Evolutionary conservation across 1,140 invertebrate species (phyloP).

Genomic region (Drosophila mojavensis): DNA sequence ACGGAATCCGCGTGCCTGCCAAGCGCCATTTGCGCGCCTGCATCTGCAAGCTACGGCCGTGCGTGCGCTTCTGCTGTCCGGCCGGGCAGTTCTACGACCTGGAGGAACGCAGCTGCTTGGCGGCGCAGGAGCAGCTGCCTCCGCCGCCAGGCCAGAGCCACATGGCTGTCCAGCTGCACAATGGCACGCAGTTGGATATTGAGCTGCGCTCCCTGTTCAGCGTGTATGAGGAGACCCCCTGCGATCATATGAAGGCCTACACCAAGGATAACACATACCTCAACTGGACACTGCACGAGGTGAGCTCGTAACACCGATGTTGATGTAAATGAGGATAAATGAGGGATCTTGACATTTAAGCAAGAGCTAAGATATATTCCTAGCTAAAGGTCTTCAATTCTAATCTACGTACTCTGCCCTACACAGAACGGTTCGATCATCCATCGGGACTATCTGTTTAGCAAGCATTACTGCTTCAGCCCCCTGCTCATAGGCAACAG

Average conservation of each 20-base stretch:
- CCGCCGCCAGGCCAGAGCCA: conserved; percentile 38
- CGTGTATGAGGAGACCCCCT: conserved; percentile 64
- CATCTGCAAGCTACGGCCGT: conserved; percentile 65
- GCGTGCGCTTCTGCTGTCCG: conserved; percentile 74
- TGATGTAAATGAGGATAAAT: too few relatives aligned
- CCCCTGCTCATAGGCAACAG: conserved; percentile 24
- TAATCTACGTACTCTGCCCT: neutral
- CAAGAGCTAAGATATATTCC: too few relatives aligned
- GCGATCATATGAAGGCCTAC: conserved; percentile 64
- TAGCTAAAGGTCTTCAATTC: too few relatives aligned
- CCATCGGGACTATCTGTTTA: conserved; percentile 55
- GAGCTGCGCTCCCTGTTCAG: conserved; percentile 39
- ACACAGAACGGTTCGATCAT: conserved; percentile 67
- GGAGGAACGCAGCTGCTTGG: conserved; percentile 27
- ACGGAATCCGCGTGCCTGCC: conserved; percentile 61
- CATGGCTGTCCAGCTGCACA: conserved; percentile 43
- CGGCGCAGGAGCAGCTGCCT: neutral
- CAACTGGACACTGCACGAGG: conserved; percentile 68
- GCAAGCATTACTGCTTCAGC: conserved; percentile 74
- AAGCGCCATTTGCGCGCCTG: conserved; percentile 65
- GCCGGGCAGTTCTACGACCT: conserved; percentile 59
- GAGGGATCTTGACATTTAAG: too few relatives aligned
- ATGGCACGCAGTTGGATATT: conserved; percentile 38
- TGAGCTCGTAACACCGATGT: neutral
- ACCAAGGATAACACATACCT: conserved; percentile 49